A percentile compares a stretch with the other conserved stretches of the same genome.
phyloP scores from a whole-genome alignment of 2,113 vertebrate species.

The Halcyon senegalensis region DNA sequence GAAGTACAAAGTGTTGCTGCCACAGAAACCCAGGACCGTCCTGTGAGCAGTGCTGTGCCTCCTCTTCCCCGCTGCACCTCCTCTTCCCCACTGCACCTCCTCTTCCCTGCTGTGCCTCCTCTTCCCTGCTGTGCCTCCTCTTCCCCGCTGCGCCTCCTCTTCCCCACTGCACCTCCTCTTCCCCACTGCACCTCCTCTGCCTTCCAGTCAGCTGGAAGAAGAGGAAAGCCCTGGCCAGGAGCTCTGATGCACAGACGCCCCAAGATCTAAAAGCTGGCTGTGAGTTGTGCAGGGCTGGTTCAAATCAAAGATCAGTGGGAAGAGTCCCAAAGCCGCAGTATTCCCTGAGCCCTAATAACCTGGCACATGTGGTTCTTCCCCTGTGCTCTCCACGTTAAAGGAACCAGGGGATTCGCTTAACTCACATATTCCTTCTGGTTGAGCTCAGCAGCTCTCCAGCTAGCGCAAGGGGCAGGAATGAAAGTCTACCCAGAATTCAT shows the following conservation, averaged over 20 bases:
- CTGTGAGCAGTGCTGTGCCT: background rate
- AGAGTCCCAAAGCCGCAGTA: background rate
- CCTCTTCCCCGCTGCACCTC: background rate
- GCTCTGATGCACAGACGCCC: background rate
- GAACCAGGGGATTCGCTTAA: background rate
- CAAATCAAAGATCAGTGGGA: background rate
- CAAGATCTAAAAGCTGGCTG: background rate
- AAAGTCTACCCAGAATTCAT: background rate
- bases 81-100: too few species aligned
- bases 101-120: too few species aligned
- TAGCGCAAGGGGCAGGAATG: fast-evolving
- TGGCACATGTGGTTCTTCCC: background rate
- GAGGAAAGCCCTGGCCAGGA: background rate
- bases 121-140: too few species aligned
- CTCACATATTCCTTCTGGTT: background rate
- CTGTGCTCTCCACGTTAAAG: background rate
- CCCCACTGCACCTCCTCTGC: too few species aligned
- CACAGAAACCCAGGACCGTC: background rate
- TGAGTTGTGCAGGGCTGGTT: background rate
- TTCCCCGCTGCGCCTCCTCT: too few species aligned
- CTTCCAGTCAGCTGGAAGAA: background rate
- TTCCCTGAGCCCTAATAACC: background rate
- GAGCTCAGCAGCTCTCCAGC: background rate
- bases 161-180: too few species aligned
- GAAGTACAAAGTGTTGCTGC: background rate